Evolutionary conservation across 2,888 invertebrate species (phyloP).

Genomic region (Mimumesa dahlbomi): DNA sequence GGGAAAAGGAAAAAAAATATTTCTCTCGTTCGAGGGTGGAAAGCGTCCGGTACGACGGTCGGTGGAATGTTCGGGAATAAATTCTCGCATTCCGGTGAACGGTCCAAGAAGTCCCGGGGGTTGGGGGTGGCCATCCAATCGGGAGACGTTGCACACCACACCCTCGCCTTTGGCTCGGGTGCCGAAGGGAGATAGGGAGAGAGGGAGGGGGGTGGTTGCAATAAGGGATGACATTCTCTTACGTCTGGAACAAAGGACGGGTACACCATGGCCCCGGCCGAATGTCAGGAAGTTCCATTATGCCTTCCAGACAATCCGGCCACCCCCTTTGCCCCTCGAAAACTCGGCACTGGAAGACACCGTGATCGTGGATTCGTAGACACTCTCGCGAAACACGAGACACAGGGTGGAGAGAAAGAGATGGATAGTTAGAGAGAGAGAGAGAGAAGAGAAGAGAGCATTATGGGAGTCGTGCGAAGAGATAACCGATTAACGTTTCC

Average conservation of each 20-base stretch:
- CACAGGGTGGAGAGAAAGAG: too few relatives aligned
- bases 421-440: too few relatives aligned
- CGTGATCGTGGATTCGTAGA: conserved; percentile 2
- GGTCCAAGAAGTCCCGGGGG: conserved; percentile 10
- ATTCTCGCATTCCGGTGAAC: conserved; percentile 61
- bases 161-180: conserved; percentile 34
- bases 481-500: too few relatives aligned
- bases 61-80: conserved; percentile 62
- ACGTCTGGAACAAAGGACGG: conserved; percentile 62
- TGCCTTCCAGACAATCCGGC: conserved; percentile 47
- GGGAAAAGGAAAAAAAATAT: conserved; percentile 10
- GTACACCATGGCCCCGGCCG: conserved; percentile 35
- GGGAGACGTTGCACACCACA: conserved; percentile 45
- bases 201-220: conserved; percentile 43
- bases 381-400: not conserved
- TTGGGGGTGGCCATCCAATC: conserved; percentile 48
- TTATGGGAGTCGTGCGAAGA: too few relatives aligned
- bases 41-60: conserved; percentile 45
- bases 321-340: conserved; percentile 3
- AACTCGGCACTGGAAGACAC: too few relatives aligned
- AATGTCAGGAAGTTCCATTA: conserved; percentile 66
- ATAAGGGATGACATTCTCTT: conserved; percentile 68
- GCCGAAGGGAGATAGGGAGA: conserved; percentile 19
- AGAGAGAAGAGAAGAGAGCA: too few relatives aligned
- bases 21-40: conserved; percentile 22